Evolutionary conservation across 2,797 vertebrate species (phyloP).

Genomic region (Sphenopsis melanotis): DNA sequence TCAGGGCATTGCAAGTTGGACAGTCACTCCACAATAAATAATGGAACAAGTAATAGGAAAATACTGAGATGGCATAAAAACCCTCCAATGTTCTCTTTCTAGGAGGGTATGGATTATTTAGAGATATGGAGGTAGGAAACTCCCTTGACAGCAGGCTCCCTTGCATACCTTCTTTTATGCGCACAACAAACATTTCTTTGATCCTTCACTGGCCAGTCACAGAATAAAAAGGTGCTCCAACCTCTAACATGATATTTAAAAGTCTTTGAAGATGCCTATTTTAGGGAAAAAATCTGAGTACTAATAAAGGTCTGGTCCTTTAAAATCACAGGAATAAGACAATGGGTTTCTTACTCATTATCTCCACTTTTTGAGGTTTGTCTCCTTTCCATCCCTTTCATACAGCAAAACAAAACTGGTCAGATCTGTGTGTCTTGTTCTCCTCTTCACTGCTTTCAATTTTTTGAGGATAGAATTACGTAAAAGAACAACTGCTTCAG

Average conservation of each 20-base stretch:
- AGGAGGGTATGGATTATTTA: conserved; percentile 26
- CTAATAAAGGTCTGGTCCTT: not conserved
- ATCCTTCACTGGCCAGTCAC: not conserved
- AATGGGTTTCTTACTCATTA: not conserved
- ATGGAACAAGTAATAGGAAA: conserved; percentile 24
- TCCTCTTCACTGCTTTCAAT: not conserved
- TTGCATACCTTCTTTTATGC: not conserved
- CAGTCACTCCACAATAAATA: conserved; percentile 51
- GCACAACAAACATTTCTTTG: not conserved
- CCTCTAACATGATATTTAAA: not conserved
- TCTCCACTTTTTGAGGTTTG: not conserved
- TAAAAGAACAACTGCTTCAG: not conserved
- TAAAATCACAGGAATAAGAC: not conserved
- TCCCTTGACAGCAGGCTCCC: not conserved
- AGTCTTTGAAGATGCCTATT: not conserved
- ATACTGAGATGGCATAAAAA: conserved; percentile 13
- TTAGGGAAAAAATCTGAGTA: not conserved
- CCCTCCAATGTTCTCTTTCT: not conserved
- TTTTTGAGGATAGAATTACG: not conserved
- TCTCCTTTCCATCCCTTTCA: not conserved
- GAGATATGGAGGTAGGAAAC: not conserved
- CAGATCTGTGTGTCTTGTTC: not conserved
- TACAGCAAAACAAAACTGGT: not conserved
- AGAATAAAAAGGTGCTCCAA: not conserved
- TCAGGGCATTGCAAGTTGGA: conserved; percentile 39